Conservation (phyloP, 2,888 invertebrate species). For the Thereva unica region DNA sequence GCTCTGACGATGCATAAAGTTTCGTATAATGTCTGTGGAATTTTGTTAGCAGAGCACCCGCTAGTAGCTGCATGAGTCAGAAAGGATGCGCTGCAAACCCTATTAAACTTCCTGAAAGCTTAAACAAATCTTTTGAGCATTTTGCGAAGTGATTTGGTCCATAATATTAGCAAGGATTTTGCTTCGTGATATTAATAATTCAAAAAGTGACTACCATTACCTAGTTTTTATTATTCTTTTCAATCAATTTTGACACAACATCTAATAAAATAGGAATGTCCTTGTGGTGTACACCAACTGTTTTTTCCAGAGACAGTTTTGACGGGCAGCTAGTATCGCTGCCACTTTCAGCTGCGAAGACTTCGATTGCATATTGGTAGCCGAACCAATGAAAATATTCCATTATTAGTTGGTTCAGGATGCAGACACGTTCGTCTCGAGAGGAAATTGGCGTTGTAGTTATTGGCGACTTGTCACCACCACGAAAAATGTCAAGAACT, state of each 20-base stretch:
- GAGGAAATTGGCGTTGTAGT: too few species aligned
- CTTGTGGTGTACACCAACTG: constrained; percentile 45
- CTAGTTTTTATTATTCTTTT: constrained; percentile 31
- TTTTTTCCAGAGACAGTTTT: constrained; percentile 46
- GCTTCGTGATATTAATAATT: too few species aligned
- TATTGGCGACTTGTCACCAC: constrained; percentile 1
- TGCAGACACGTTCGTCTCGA: constrained; percentile 23
- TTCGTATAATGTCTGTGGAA: too few species aligned
- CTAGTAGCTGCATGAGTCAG: too few species aligned
- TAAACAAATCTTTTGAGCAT: too few species aligned
- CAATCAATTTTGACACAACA: constrained; percentile 44
- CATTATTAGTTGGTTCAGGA: constrained; percentile 50
- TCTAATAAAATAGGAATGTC: constrained; percentile 51
- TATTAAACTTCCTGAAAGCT: too few species aligned
- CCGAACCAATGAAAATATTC: constrained; percentile 56
- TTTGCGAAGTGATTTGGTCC: too few species aligned
- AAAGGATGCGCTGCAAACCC: too few species aligned
- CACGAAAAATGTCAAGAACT: constrained; percentile 19
- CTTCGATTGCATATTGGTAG: constrained; percentile 53
- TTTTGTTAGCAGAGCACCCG: too few species aligned
- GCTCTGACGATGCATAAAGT: too few species aligned
- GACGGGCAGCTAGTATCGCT: constrained; percentile 41
- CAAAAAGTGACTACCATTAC: too few species aligned
- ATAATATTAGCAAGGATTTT: too few species aligned
- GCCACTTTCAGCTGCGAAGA: constrained; percentile 53